Evolutionary conservation across 2,797 vertebrate species (phyloP).

Genomic region (Hydrolagus colliei): DNA sequence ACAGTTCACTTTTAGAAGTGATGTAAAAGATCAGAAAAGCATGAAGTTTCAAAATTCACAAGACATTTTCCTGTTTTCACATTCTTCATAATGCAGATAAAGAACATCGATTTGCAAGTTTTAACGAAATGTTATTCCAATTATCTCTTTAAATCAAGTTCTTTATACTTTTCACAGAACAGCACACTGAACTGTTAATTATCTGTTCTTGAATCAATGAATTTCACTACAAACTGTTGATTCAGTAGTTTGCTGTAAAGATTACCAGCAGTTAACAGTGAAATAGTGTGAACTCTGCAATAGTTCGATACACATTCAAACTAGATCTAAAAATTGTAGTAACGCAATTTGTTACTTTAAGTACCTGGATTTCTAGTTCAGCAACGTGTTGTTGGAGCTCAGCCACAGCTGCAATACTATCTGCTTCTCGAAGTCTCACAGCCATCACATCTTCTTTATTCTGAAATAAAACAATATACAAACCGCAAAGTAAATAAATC

Average conservation of each 20-base stretch:
- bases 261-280: neutral
- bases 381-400: slow-evolving; percentile 93
- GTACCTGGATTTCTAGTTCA: slow-evolving; percentile 95
- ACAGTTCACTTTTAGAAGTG: neutral
- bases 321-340: neutral
- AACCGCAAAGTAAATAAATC: neutral
- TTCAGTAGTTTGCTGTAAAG: no score
- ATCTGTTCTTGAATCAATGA: neutral
- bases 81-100: neutral
- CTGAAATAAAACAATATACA: slow-evolving; percentile 50
- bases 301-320: neutral
- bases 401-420: slow-evolving; percentile 92
- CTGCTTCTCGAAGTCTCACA: slow-evolving; percentile 86
- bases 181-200: neutral
- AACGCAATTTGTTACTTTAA: neutral
- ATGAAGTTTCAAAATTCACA: neutral
- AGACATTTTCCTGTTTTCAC: neutral
- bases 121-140: neutral
- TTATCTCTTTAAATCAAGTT: neutral
- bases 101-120: neutral
- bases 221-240: neutral
- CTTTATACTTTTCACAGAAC: neutral
- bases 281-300: neutral
- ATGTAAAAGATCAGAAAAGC: neutral
- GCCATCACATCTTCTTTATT: slow-evolving; percentile 97